phyloP scores from a whole-genome alignment of 2,797 vertebrate species.

The Sparidentex hasta region DNA sequence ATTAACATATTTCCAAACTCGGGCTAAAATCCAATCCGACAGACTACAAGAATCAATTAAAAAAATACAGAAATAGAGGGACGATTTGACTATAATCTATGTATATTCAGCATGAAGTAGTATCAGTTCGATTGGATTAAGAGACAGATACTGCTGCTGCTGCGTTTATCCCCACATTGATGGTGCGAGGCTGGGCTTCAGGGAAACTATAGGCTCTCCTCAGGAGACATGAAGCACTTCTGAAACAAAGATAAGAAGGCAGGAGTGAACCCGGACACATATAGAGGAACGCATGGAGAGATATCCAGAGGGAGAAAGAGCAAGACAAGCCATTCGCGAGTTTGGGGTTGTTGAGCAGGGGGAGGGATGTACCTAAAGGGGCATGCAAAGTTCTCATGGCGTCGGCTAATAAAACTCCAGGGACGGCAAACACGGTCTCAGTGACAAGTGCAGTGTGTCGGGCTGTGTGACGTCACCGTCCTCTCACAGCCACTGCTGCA shows the following conservation, averaged over 20 bases:
- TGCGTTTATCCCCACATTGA: conserved; percentile 32
- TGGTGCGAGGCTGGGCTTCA: conserved; percentile 35
- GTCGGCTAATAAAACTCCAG: conserved; percentile 59
- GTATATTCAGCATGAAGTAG: conserved; percentile 15
- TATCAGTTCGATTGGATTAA: conserved; percentile 35
- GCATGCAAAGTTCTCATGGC: conserved; percentile 34
- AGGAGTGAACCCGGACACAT: conserved; percentile 20
- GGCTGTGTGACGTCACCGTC: conserved; percentile 38
- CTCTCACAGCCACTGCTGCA: conserved; percentile 25
- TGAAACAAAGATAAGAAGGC: conserved; percentile 34
- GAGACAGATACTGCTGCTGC: conserved; percentile 17
- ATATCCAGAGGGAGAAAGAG: conserved; percentile 37
- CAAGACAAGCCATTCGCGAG: conserved; percentile 33
- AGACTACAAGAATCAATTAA: neutral
- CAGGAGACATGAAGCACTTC: conserved; percentile 44
- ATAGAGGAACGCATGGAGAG: conserved; percentile 21
- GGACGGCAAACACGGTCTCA: conserved; percentile 28
- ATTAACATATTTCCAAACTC: neutral
- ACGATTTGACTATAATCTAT: conserved; percentile 13
- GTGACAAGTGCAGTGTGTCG: conserved; percentile 14
- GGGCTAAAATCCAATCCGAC: neutral
- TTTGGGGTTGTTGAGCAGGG: conserved; percentile 12
- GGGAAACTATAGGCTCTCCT: conserved; percentile 30
- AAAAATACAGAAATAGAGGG: neutral
- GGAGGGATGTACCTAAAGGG: conserved; percentile 27